phyloP scores from a whole-genome alignment of 1,140 invertebrate genomes.

The Sinonovacula constricta region DNA sequence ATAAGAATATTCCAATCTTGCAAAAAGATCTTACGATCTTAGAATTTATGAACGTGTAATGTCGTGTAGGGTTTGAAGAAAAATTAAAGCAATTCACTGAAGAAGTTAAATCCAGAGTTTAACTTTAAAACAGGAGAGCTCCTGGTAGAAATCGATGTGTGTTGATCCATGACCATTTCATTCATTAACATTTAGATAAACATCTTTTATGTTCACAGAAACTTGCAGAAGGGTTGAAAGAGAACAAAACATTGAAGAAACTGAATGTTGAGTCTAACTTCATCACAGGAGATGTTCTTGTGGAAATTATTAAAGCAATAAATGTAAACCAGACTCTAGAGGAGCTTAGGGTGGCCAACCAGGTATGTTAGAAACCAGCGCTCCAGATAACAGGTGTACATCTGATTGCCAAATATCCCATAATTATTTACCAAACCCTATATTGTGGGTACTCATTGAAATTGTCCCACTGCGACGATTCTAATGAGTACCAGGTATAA shows the following conservation, averaged over 20 bases:
- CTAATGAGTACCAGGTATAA: too few species aligned
- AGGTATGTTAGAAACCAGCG: too few species aligned
- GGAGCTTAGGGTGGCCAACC: constrained; percentile 97
- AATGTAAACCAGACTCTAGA: constrained; percentile 91
- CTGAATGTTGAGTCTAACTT: constrained; percentile 98
- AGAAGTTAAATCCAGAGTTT: constrained; percentile 96
- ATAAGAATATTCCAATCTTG: neutral
- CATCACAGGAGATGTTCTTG: constrained; percentile 88
- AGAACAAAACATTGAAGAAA: constrained; percentile 91
- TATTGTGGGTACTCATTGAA: too few species aligned
- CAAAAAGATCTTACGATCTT: neutral
- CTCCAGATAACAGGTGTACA: too few species aligned
- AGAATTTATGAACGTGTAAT: constrained; percentile 79
- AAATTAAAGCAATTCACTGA: constrained; percentile 93
- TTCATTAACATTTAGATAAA: too few species aligned
- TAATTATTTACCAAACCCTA: too few species aligned
- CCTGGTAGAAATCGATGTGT: constrained; percentile 90
- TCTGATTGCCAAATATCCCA: too few species aligned
- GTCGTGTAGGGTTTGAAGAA: constrained; percentile 91
- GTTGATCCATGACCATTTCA: too few species aligned
- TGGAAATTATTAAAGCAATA: constrained; percentile 90
- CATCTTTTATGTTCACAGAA: too few species aligned
- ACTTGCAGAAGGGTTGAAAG: too few species aligned
- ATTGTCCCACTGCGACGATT: too few species aligned
- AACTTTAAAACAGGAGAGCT: constrained; percentile 92